Conservation (phyloP, 2,113 vertebrate genomes). For the Chunga burmeisteri region DNA sequence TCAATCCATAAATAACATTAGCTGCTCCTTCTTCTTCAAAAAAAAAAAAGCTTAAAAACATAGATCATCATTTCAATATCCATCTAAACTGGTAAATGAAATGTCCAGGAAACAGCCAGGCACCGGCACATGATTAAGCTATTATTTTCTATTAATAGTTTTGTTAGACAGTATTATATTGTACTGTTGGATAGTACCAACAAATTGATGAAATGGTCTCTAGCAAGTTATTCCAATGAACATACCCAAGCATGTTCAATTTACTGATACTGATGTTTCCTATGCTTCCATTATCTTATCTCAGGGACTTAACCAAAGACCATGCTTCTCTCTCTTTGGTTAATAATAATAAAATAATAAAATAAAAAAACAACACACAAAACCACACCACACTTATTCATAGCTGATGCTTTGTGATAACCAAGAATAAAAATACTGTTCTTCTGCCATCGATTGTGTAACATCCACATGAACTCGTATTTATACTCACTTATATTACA, state of each 20-base stretch:
- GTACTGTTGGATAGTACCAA: not conserved
- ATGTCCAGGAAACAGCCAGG: not conserved
- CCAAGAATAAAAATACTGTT: not conserved
- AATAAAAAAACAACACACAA: not conserved
- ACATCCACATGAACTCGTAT: not conserved
- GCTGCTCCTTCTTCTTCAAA: not conserved
- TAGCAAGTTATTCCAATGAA: not conserved
- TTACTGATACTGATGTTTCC: not conserved
- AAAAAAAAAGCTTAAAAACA: not conserved
- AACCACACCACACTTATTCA: not conserved
- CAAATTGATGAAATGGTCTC: not conserved
- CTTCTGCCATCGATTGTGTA: not conserved
- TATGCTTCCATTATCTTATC: not conserved
- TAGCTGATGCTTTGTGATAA: not conserved
- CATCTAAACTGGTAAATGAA: not conserved
- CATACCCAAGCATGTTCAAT: not conserved
- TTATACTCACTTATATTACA: not conserved
- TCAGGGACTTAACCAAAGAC: not conserved
- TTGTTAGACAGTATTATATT: not conserved
- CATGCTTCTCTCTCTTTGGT: not conserved
- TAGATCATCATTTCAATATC: not conserved
- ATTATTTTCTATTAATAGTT: not conserved
- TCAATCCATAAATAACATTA: not conserved
- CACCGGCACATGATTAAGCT: not conserved
- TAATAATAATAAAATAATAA: not conserved